phyloP scores from a whole-genome alignment of 2,113 vertebrate species.

The Ptilorrhoa leucosticta region DNA sequence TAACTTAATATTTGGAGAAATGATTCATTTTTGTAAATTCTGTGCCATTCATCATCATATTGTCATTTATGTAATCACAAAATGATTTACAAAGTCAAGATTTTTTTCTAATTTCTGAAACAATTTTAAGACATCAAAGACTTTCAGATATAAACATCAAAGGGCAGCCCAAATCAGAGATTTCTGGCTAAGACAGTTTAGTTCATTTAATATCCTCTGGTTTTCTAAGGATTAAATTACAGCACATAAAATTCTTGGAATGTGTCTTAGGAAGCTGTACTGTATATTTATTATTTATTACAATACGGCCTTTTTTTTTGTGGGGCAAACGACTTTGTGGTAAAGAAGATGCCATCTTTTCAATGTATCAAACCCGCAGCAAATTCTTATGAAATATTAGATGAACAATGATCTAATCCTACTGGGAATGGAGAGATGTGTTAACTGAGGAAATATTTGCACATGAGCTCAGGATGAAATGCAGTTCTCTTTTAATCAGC shows the following conservation, averaged over 20 bases:
- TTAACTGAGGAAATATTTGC: conserved; percentile 39
- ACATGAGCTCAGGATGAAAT: neutral
- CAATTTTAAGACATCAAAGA: conserved; percentile 81
- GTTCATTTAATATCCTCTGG: conserved; percentile 82
- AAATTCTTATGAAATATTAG: conserved; percentile 57
- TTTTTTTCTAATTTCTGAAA: conserved; percentile 76
- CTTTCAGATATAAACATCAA: conserved; percentile 79
- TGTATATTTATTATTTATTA: conserved; percentile 74
- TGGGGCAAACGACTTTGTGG: conserved; percentile 12
- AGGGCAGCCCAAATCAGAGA: conserved; percentile 76
- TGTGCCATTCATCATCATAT: conserved; percentile 77
- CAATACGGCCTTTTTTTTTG: conserved; percentile 12
- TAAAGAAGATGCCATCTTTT: conserved; percentile 58
- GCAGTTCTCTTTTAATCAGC: neutral
- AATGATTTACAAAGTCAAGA: conserved; percentile 78
- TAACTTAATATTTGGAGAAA: conserved; percentile 74
- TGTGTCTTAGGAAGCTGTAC: conserved; percentile 68
- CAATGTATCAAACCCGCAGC: conserved; percentile 48
- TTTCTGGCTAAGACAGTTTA: conserved; percentile 81
- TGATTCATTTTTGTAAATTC: conserved; percentile 58
- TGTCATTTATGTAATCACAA: conserved; percentile 75
- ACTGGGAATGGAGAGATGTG: neutral
- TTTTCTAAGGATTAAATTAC: conserved; percentile 78
- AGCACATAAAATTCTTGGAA: conserved; percentile 81
- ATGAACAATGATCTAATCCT: conserved; percentile 13